A percentile compares a stretch with the other conserved stretches of the same genome.
phyloP scores from a whole-genome alignment of 2,797 vertebrate genomes.

The Neosilurus hyrtlii region DNA sequence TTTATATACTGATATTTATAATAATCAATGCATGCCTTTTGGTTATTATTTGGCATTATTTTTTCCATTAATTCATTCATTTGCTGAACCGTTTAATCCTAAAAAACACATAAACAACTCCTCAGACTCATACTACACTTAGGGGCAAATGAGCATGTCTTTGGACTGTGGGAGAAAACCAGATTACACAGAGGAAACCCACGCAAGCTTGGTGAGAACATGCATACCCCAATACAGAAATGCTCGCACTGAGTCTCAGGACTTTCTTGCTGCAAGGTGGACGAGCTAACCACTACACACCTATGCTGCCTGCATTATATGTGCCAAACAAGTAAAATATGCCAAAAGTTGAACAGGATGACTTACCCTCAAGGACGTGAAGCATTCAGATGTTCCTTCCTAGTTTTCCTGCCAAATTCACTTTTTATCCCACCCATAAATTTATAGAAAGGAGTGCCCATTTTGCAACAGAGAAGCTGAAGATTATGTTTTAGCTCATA shows the following conservation, averaged over 20 bases:
- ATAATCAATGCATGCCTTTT: neutral
- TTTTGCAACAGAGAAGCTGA: constrained; percentile 20
- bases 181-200: no score
- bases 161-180: no score
- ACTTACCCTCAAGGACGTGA: constrained; percentile 7
- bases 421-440: constrained; percentile 4
- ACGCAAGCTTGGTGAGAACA: no score
- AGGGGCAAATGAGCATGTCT: no score
- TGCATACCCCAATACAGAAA: no score
- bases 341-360: neutral
- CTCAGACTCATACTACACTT: no score
- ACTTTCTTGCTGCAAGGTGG: no score
- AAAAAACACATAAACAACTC: no score
- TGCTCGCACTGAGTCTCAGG: no score
- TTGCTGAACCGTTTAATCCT: no score
- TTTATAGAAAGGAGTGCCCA: constrained; percentile 18
- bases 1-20: neutral
- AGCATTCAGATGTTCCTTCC: constrained; percentile 30
- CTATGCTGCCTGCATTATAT: neutral
- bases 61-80: no score
- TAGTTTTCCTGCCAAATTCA: constrained; percentile 34
- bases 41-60: neutral
- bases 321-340: neutral
- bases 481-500: constrained; percentile 30
- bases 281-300: no score